Percentiles rank a stretch among this genome's conserved stretches.
Conservation (phyloP, 30 jellyfish, hydroid and myxozoan genomes). For the Clytia hemisphaerica region DNA sequence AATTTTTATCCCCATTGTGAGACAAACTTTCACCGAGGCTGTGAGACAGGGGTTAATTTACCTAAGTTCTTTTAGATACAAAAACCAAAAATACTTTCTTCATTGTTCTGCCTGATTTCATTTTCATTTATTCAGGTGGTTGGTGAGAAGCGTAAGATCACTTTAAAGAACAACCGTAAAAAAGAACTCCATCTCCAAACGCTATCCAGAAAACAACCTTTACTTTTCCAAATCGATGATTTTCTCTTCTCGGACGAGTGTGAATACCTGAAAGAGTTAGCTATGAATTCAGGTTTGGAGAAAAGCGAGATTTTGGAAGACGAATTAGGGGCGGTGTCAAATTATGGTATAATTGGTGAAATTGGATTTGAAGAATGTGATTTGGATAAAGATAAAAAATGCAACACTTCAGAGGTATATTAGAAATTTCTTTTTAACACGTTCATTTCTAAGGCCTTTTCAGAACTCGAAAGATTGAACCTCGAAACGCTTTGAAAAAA, state of each 20-base stretch:
- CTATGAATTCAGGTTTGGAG: conserved; percentile 4
- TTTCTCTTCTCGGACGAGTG: conserved; percentile 36
- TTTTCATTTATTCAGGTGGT: background rate
- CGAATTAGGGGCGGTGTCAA: background rate
- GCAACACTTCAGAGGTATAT: conserved; percentile 23
- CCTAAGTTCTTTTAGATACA: no score
- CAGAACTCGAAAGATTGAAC: no score
- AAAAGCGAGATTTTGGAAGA: conserved; percentile 29
- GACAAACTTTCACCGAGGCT: no score
- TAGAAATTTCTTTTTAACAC: no score
- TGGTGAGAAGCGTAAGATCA: background rate
- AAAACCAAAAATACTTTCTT: no score
- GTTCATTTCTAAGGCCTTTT: no score
- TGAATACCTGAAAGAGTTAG: conserved; percentile 16
- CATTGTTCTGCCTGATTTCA: no score
- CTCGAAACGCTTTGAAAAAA: no score
- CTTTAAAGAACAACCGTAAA: conserved; percentile 9
- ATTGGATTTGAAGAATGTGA: conserved; percentile 14
- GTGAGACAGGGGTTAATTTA: no score
- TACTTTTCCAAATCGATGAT: conserved; percentile 32
- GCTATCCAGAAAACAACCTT: conserved; percentile 32
- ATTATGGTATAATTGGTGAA: conserved; percentile 19
- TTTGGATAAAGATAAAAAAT: background rate
- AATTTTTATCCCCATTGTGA: no score
- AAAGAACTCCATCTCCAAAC: conserved; percentile 7